A percentile compares a stretch with the other conserved stretches of the same genome.
Evolutionary conservation across 2,113 vertebrate species (phyloP).

Genomic region (Calonectris borealis): DNA sequence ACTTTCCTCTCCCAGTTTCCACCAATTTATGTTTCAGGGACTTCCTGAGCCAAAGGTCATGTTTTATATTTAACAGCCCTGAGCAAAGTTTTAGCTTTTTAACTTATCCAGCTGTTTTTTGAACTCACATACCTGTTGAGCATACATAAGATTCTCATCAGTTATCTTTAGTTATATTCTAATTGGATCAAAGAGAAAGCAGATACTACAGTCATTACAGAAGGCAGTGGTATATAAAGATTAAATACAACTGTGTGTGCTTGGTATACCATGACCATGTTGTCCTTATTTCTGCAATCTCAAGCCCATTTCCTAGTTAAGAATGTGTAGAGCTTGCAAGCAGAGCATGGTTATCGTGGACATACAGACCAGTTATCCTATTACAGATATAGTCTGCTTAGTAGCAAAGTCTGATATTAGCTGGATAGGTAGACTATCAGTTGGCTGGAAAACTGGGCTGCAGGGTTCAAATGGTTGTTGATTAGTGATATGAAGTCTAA

Average conservation of each 20-base stretch:
- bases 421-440: too few species aligned
- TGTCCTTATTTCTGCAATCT: not conserved
- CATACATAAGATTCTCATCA: not conserved
- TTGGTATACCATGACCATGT: not conserved
- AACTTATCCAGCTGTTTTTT: not conserved
- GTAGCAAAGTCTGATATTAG: not conserved
- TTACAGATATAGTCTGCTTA: not conserved
- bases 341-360: not conserved
- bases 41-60: not conserved
- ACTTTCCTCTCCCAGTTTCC: not conserved
- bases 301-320: not conserved
- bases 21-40: not conserved
- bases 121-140: not conserved
- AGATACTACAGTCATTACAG: not conserved
- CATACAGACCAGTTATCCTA: not conserved
- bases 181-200: not conserved
- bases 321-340: not conserved
- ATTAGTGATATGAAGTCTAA: not conserved
- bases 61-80: not conserved
- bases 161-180: not conserved
- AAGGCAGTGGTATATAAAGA: not conserved
- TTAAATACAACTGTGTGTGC: not conserved
- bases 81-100: not conserved
- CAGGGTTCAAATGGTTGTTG: not conserved
- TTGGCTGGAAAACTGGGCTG: not conserved